Base-by-base conservation (phyloP, 2,113 vertebrate species). In the Malurus elegans region DNA sequence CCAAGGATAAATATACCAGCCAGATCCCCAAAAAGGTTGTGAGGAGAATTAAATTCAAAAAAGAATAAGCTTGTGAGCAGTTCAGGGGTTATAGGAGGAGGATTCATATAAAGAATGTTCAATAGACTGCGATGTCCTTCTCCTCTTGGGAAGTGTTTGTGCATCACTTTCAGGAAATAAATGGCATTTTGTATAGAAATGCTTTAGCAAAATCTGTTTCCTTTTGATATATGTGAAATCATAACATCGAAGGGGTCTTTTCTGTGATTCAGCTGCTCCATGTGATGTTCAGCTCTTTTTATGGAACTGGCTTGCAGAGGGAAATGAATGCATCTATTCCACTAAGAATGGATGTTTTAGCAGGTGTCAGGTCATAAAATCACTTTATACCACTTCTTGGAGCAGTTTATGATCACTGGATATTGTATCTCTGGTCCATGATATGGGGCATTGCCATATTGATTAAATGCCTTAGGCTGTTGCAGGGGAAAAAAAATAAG, bases 391-490 rank as follows among this genome's bases (percentile, higher is more conserved):
- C 58, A 51, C 62, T 95, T 93, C 92, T 92, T 86, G 6, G 5
- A 93, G 45, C 32, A 86, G 70, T 96, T 97, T 94, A 93, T 93
- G 91, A 89, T 89, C 62, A 66, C 73, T 93, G 74, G 73, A 86
- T 88, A 90, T 78, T 79, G 73, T 94, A 62, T 71, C 90, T 90
- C 85, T 93, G 88, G 86, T 79, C 86, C 65, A 44, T 79, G 86
- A 88, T 91, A 64, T 79, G 92, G 90, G 93, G 88, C 88, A 95
- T 88, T 95, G 75, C 96, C 60, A 42, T 96, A 97, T 97, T 95
- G 96, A 97, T 96, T 96, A 96, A 95, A 94, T 94, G 94, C 83
- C 90, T 73, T 65, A 50, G 24, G 76, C 93, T 86, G 90, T 96
- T 97, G 94, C 89, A 64, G n/a, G 57, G 61, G 53, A 2, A 79